Evolutionary conservation across 2,113 vertebrate species (phyloP), one percentile per base, ranked within the genome.

Genomic region (Cromileptes altivelis): DNA sequence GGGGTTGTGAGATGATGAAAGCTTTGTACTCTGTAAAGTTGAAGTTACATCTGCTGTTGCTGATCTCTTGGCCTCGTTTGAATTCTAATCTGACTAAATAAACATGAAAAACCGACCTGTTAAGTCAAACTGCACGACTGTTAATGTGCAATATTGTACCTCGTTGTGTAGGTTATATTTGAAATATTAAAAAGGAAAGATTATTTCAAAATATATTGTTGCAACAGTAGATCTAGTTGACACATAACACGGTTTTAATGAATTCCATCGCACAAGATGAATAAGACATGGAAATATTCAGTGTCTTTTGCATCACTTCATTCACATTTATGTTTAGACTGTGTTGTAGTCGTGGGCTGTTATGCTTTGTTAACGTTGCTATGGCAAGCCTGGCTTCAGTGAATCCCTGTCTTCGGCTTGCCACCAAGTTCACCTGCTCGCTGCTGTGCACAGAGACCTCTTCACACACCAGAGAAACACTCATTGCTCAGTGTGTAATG

Each of bases 381-480:
- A 21, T 57, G 53, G 40, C 37, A 68, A 78, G 53, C 30, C 17
- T 33, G 40, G 33, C 49, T 55, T 75, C 33, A 56, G 0, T 56
- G n/a, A 50, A 27, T 40, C 65, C 76, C 42, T 25, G 8, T 23
- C 52, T 47, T 77, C 4, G 21, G 56, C 3, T 56, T 1, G 68
- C 49, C 49, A 52, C 27, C 18, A 8, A 62, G 27, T 76, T 70
- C 2, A 81, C 57, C 79, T n/a, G 19, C 67, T 49, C 12, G 10
- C 19, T 7, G 13, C 6, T 14, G 52, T 68, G 47, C n/a, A 12
- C 60, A 50, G 62, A 60, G 42, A 42, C 68, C 7, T 37, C 15
- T 4, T 19, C 49, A 49, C 18, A 21, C 67, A 37, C 42, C 42
- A 3, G 9, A 45, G 9, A 45, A 9, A 45, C 42, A 45, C 42